phyloP scores from a whole-genome alignment of 1,140 invertebrate genomes.

The Heliconius congener region DNA sequence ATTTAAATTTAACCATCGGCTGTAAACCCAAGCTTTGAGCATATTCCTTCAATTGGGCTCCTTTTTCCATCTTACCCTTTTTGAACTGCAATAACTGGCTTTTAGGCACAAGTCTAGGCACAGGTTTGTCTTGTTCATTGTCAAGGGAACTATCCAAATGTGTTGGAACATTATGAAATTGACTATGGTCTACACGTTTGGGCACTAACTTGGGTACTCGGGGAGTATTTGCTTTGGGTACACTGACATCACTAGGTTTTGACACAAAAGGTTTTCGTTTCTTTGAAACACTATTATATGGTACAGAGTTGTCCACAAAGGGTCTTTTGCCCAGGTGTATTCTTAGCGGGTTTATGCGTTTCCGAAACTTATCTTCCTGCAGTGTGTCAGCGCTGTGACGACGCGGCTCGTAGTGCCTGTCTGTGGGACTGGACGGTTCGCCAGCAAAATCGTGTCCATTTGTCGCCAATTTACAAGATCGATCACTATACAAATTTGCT shows the following conservation, averaged over 20 bases:
- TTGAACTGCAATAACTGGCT: slow-evolving; percentile 72
- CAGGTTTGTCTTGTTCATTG: slow-evolving; percentile 70
- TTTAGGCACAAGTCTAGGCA: slow-evolving; percentile 74
- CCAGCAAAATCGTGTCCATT: slow-evolving; percentile 70
- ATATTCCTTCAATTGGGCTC: slow-evolving; percentile 81
- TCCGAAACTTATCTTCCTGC: slow-evolving; percentile 60
- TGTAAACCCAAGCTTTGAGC: slow-evolving; percentile 86
- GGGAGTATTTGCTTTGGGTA: slow-evolving; percentile 50
- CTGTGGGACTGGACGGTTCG: slow-evolving; percentile 56
- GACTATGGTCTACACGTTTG: slow-evolving; percentile 59
- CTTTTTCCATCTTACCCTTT: slow-evolving; percentile 73
- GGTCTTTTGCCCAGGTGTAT: slow-evolving; percentile 74
- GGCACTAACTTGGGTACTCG: slow-evolving; percentile 69
- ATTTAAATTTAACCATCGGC: slow-evolving; percentile 85
- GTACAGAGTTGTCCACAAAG: slow-evolving; percentile 67
- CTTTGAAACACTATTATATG: slow-evolving; percentile 59
- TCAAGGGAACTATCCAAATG: slow-evolving; percentile 50
- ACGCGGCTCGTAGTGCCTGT: slow-evolving; percentile 50
- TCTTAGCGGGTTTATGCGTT: slow-evolving; percentile 73
- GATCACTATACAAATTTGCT: slow-evolving; percentile 63
- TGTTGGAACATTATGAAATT: slow-evolving; percentile 65
- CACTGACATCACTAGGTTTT: slow-evolving; percentile 62
- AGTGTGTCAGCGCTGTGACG: slow-evolving; percentile 50
- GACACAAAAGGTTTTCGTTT: slow-evolving; percentile 60
- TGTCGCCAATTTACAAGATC: slow-evolving; percentile 59